phyloP scores from a whole-genome alignment of 2,113 vertebrate genomes.

The Nycticryphes semicollaris region DNA sequence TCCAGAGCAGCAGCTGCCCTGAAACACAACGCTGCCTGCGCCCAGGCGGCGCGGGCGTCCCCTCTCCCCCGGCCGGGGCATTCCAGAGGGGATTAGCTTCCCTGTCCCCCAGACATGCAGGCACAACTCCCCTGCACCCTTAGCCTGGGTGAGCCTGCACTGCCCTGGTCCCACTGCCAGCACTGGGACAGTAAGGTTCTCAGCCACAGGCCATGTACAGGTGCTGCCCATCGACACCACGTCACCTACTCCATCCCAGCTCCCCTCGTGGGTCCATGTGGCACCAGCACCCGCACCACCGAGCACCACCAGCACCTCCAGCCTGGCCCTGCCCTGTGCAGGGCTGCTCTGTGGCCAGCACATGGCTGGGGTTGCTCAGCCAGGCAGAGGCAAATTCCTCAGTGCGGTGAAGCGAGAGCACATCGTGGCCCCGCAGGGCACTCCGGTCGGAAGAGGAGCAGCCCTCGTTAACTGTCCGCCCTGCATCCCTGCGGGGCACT shows the following conservation, averaged over 20 bases:
- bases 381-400: conserved; percentile 10
- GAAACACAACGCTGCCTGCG: conserved; percentile 52
- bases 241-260: neutral
- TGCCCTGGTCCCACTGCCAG: neutral
- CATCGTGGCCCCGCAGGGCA: neutral
- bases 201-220: neutral
- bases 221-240: fast-evolving
- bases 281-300: neutral
- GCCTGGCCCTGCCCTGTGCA: neutral
- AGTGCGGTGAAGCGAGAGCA: conserved; percentile 43
- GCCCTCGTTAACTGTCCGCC: neutral
- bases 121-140: neutral
- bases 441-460: neutral
- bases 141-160: fast-evolving
- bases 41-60: neutral
- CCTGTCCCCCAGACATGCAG: neutral
- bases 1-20: conserved; percentile 43
- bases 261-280: fast-evolving
- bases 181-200: fast-evolving
- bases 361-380: conserved; percentile 35
- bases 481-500: neutral
- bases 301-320: neutral
- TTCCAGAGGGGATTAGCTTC: conserved; percentile 45
- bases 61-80: neutral
- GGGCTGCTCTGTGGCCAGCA: neutral